Base-by-base conservation (phyloP, 2,797 vertebrate genomes). In the Numenius phaeopus region DNA sequence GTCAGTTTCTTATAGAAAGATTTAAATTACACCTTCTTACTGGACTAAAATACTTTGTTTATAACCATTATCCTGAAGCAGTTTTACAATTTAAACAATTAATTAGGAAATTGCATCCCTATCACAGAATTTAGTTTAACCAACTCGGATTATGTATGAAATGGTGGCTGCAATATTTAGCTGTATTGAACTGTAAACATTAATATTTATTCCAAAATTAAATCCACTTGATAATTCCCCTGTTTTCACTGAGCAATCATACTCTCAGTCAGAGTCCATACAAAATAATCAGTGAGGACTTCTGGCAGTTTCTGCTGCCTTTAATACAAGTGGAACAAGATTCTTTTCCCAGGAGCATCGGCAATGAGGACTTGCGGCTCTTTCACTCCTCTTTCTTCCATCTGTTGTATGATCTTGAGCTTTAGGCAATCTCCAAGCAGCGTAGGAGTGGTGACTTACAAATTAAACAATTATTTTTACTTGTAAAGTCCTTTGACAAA, bases 391-490 rank as follows among this genome's bases (percentile, higher is more conserved):
- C 54, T 88, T 77, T 61, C 46, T 65, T 77, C 30, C 24, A 61
- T 44, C 58, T 55, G 6, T 39, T 65, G 12, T n/a, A 37, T 14
- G 44, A 82, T 59, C 47, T 64, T n/a, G 24, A 61, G 40, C 15
- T 85, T 90, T 32, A 47, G 46, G 37, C 50, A 67, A 29, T 30
- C 44, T 84, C 64, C 29, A 61, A 69, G n/a, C 37, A 84, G 37
- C 0, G 0, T 47, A 59, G 23, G 18, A 91, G n/a, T 49, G 14
- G 26, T 67, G 44, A 30, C 14, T 89, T 70, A 64, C 18, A 88
- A 88, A 86, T 91, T 52, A 73, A 90, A 84, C 27, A 78, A 55
- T 70, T 88, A 49, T 81, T 95, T 91, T 89, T 26, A 55, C 58
- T 95, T 81, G 7, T 3, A 4, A 52, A 66, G 11, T 78, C 42